Evolutionary conservation across 1,140 invertebrate species (phyloP).

Genomic region (Diuraphis noxia): DNA sequence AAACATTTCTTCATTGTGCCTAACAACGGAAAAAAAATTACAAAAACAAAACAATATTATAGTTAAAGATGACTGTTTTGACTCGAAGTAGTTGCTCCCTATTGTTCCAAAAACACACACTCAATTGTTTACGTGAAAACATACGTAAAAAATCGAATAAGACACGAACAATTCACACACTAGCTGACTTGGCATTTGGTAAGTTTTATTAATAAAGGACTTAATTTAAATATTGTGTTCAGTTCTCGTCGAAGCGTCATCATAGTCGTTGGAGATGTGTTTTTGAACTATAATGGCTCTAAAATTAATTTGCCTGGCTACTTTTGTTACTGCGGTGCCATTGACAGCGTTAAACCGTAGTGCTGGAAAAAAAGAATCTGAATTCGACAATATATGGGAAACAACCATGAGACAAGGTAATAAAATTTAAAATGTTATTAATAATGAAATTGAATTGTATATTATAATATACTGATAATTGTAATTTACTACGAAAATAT

Average conservation of each 20-base stretch:
- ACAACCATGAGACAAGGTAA: not conserved
- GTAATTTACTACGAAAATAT: not conserved
- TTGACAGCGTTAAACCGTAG: not conserved
- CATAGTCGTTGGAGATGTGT: constrained; percentile 2
- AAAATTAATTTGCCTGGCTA: not conserved
- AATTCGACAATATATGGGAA: not conserved
- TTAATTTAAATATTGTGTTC: not conserved
- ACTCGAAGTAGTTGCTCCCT: not conserved
- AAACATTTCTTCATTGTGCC: not conserved
- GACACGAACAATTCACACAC: constrained; percentile 19
- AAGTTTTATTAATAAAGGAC: constrained; percentile 33
- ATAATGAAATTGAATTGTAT: not conserved
- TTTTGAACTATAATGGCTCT: constrained; percentile 5
- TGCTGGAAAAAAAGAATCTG: not conserved
- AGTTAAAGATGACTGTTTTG: constrained; percentile 34
- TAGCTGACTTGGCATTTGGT: constrained; percentile 19
- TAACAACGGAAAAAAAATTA: constrained; percentile 24
- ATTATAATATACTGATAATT: not conserved
- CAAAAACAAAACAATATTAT: not conserved
- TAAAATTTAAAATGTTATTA: not conserved
- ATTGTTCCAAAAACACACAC: not conserved
- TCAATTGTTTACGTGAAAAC: constrained; percentile 8
- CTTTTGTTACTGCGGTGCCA: not conserved
- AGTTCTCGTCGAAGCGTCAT: not conserved
- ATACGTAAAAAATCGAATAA: constrained; percentile 14